These are phyloP conservation scores for Aramus guarauna DNA, from an alignment of 2,113 vertebrate species.

Conservation along the genomic window DNA sequence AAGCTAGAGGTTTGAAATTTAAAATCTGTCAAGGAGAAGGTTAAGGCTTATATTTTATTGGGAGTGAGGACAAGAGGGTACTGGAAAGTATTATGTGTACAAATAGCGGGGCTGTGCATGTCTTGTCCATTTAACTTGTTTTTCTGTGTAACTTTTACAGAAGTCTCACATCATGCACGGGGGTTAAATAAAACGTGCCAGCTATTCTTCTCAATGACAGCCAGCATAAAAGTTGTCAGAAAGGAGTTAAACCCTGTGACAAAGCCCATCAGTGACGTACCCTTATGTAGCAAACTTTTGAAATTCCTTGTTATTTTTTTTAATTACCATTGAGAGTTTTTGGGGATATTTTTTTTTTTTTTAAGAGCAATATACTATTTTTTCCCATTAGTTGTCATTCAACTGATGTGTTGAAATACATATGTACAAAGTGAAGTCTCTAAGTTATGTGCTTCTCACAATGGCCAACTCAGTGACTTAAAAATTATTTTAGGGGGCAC, in stretches of 20 bases:
- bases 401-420: not conserved
- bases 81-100: not conserved
- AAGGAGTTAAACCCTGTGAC: not conserved
- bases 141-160: not conserved
- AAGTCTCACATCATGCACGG: not conserved
- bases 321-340: rapidly evolving
- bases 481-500: not conserved
- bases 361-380: not conserved
- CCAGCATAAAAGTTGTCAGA: not conserved
- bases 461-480: not conserved
- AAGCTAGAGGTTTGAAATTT: constrained; percentile 25
- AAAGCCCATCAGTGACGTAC: not conserved
- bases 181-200: not conserved
- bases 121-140: not conserved
- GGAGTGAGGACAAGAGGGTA: not conserved
- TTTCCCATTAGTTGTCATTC: not conserved
- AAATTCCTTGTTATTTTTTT: not conserved
- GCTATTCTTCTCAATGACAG: not conserved
- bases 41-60: constrained; percentile 41
- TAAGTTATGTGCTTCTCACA: not conserved
- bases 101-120: not conserved
- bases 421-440: not conserved
- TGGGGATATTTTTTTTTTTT: rapidly evolving
- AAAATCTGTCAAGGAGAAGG: constrained; percentile 25
- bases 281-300: not conserved